Evolutionary conservation across 1,140 invertebrate species (phyloP), one percentile per base, ranked within the genome.

Genomic region (Penaeus indicus): DNA sequence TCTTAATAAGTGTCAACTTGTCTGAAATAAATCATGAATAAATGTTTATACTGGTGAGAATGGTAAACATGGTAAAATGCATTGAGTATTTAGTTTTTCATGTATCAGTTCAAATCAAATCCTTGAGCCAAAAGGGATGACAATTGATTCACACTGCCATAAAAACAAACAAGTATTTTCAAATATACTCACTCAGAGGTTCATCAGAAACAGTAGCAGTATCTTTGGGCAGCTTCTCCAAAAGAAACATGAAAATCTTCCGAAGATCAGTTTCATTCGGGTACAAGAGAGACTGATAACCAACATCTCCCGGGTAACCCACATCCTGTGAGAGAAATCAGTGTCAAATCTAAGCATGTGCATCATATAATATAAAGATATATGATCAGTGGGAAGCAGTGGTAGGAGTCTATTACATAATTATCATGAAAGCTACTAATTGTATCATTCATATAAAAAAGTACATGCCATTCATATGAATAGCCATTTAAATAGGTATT

Each of bases 181-280:
- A 75, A 75, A 75, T 27, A 7, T 32, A 85, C 86, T 88, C 83
- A 88, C 86, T 88, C 64, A 88, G 47, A 21, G 86, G 86, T 62
- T 88, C 86, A 83, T 88, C 86, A 38, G 86, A 88, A 16, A 88
- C 86, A 38, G 80, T 54, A 38, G 86, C 60, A 27, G 86, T 82
- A 80, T 88, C 86, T 61, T 82, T 82, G 16, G 79, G 86, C 7
- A 88, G 32, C 54, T 88, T 88, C 72, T 88, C 86, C 47, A 88
- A 82, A 18, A 88, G 80, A 64, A 88, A 88, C 86, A 88, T 88
- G 42, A 88, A 88, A 77, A 88, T 88, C 47, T 69, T 88, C 19
- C 86, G 67, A 27, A 88, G 25, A 32, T 88, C 86, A n/a, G 86
- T 61, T 62, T 88, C 86, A 83, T 82, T 88, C 47, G 86, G 86